These are phyloP conservation scores for Lampris incognitus DNA, from an alignment of 2,113 vertebrate genomes.

Conservation along the genomic window DNA sequence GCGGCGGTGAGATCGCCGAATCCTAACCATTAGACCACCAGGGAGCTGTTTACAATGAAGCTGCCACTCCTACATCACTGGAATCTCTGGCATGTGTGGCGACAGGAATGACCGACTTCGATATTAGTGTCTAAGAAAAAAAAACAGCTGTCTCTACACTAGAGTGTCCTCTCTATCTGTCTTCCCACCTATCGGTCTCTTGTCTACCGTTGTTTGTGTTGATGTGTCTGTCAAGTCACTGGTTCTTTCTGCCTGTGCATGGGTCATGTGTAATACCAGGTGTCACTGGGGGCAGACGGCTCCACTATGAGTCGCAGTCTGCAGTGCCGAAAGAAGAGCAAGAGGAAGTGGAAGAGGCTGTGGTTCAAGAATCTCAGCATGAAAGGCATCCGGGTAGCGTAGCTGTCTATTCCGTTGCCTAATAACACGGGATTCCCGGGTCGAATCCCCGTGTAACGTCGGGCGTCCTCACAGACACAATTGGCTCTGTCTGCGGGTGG, in stretches of 20 bases:
- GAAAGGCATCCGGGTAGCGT: too few relatives aligned
- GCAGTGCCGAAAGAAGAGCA: slow-evolving; percentile 91
- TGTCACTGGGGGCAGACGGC: slow-evolving; percentile 88
- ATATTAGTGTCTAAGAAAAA: background rate
- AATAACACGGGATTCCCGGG: too few relatives aligned
- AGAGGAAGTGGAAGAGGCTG: slow-evolving; percentile 94
- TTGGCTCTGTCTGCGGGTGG: too few relatives aligned
- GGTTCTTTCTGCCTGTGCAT: background rate
- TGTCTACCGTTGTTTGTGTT: slow-evolving; percentile 24
- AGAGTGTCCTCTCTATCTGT: background rate
- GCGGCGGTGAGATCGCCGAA: slow-evolving; percentile 74
- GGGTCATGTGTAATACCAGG: slow-evolving; percentile 72
- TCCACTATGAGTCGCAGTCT: slow-evolving; percentile 90
- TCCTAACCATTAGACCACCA: slow-evolving; percentile 81
- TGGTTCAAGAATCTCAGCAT: slow-evolving; percentile 82
- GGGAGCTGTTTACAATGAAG: slow-evolving; percentile 2
- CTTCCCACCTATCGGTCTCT: background rate
- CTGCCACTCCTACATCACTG: accelerated
- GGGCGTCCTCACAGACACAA: too few relatives aligned
- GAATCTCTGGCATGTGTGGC: slow-evolving; percentile 10
- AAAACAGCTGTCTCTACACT: background rate
- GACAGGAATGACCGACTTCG: background rate
- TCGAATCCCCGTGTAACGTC: too few relatives aligned
- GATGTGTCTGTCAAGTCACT: background rate
- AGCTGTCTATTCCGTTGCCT: too few relatives aligned